These are phyloP conservation scores for Gallinago paraguaiae DNA, from an alignment of 2,113 vertebrate genomes.

Conservation along the genomic window DNA sequence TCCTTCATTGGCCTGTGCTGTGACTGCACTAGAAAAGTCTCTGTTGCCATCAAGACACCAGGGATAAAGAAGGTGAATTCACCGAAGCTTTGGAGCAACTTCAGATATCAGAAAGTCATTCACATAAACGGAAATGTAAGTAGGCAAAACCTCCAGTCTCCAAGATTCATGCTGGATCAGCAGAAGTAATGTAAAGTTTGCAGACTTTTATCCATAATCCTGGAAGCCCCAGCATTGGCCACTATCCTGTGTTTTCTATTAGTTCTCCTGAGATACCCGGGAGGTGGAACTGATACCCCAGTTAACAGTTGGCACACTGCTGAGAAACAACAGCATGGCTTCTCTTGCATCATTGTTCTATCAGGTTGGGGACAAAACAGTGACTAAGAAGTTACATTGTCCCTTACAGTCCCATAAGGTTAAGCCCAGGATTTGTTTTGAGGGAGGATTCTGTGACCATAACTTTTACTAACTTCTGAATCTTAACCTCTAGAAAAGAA, in stretches of 20 bases:
- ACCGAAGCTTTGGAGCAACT: not conserved
- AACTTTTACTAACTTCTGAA: not conserved
- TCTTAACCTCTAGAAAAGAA: not conserved
- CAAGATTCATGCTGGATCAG: not conserved
- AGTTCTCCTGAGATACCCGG: not conserved
- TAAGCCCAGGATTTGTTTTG: not conserved
- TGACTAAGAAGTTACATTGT: not conserved
- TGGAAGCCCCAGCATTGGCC: not conserved
- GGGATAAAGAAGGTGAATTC: not conserved
- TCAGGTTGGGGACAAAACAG: not conserved
- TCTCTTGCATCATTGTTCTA: not conserved
- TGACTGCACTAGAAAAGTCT: not conserved
- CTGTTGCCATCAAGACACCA: not conserved
- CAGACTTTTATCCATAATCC: rapidly evolving
- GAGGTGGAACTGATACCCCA: not conserved
- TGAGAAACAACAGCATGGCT: not conserved
- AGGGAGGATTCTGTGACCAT: not conserved
- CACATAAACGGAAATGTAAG: not conserved
- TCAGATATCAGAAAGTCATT: not conserved
- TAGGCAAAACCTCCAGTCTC: not conserved
- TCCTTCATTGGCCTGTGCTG: rapidly evolving
- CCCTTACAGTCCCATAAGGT: not conserved
- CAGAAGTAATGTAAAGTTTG: not conserved
- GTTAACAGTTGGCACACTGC: not conserved
- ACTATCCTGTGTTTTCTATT: not conserved